Base-by-base conservation (phyloP, 1,140 invertebrate genomes). In the Trachelipus rathkii region DNA sequence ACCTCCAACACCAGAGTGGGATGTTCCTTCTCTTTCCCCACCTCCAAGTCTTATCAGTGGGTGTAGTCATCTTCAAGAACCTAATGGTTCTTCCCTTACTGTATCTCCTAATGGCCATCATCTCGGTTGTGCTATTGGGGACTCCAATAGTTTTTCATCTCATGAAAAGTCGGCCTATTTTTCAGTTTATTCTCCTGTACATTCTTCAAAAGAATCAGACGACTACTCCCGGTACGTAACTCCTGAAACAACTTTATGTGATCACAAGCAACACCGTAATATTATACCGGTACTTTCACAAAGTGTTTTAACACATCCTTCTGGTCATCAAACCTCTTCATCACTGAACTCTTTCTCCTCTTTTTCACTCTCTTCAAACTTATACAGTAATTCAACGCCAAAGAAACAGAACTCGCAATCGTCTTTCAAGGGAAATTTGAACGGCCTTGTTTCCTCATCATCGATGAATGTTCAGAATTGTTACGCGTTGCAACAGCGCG, bases 1-100 rank as follows among this genome's bases (percentile, higher is more conserved):
- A 68, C 79, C 79, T 10, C 79, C 79, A 10, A 81, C 79, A 9
- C 79, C 79, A 44, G 79, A 81, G 21, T 81, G 79, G 79, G 79
- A 74, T 75, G 78, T 76, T 4, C 79, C 79, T 15, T 81, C 79
- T 15, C 79, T 81, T 10, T 81, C 79, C 10, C 76, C 76, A 6
- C 79, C 77, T 8, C 77, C 79, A 13, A 81, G 79, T 46, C 23
- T 78, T 10, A 68, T 78, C 33, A 76, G 53, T 13, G 77, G 77
- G 2, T 71, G 72, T 45, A 71, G 75, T 43, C 72, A 66, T 0
- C 75, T 71, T 15, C 74, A 60, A 19, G 50, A 60, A 60, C 74
- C 23, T 66, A 60, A n/a, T 71, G 73, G 71, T 19, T 72, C 72
- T 66, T 68, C 69, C 7, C 15, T 45, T 50, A 43, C 72, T 46